Base-by-base conservation (phyloP, 2,113 vertebrate genomes). In the Lophius piscatorius region DNA sequence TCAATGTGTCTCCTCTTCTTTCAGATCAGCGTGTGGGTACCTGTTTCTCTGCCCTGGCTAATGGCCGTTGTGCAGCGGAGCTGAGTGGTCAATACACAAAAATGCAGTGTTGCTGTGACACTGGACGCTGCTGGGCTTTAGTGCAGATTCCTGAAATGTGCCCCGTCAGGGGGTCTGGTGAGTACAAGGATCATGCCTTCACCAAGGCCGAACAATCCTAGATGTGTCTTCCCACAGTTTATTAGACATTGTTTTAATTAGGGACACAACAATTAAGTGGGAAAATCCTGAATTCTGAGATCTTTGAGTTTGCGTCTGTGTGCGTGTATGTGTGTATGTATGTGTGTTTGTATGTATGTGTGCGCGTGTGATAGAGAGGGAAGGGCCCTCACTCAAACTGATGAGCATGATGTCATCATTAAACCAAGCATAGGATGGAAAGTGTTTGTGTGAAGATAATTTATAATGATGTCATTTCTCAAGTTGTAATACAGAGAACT, bases 61-160 rank as follows among this genome's bases (percentile, higher is more conserved):
- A 92, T 0, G 97, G 97, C 0, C 95, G 94, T 56, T 99, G 97
- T 14, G 95, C 95, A 0, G 93, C 90, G 0, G 96, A 98, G 67
- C 81, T 94, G 9, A 93, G 80, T 0, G 95, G 95, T 18, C 94
- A 97, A 73, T 95, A 92, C 89, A 97, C 94, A 21, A 95, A 94
- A 82, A 93, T 91, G 87, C 97, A 97, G 48, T 99, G 97, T 70
- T 99, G 97, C 79, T 99, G 97, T 7, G 97, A 99, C 49, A 92
- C 93, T 0, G 97, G 97, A 0, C 95, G 95, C 48, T 99, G 97
- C 89, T 99, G 97, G 97, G 94, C 96, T 7, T 22, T 92, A 0
- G 93, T 93, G 5, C 92, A 92, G 75, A 90, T 94, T 13, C 95
- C 97, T 0, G 97, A 99, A 83, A 96, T 97, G 94, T 99, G 97